Base-by-base conservation (phyloP, 2,113 vertebrate species). In the Clarias batrachus region DNA sequence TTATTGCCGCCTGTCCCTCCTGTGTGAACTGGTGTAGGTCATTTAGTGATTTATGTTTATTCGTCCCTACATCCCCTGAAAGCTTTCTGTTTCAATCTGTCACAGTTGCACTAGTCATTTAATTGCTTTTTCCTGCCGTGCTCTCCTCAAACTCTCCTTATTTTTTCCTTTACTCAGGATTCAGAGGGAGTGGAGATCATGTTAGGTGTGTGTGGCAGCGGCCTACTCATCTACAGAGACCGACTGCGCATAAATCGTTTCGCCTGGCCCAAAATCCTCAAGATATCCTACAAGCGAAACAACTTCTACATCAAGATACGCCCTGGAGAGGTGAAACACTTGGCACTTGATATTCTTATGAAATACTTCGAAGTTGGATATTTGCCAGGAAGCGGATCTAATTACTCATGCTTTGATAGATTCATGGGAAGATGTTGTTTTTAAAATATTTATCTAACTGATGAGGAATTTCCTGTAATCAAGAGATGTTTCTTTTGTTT, bases 271-370 rank as follows among this genome's bases (percentile, higher is more conserved):
- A 99, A 99, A 92, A 97, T 99, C 92, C 96, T 99, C 90, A 99
- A 99, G 93, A 99, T 99, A 93, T 99, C 98, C 71, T 99, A 99
- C 94, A 99, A 99, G 94, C 96, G 98, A 90, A 99, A 98, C 93
- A 99, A 98, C 91, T 99, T 99, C 93, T 99, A 98, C 94, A 99
- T 99, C 92, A 99, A 99, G 94, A 99, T 99, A 89, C 95, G 97
- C 12, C 98, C 98, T 0, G 97, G 98, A 73, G 98, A 99, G 96
- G 98, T 99, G 93, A 95, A 19, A 80, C 54, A 4, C 77, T 62
- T 23, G 17, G 54, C 16, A 48, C 16, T 11, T 57, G 27, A 80
- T 23, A 11, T 13, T 54, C 0, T 54, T 27, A 52, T 54, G 21
- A 54, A 54, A 25, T 16, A 17, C 60, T 3, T 59, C 8, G 12